Evolutionary conservation across 2,888 invertebrate species (phyloP).

Genomic region (Tachystola acroxantha): DNA sequence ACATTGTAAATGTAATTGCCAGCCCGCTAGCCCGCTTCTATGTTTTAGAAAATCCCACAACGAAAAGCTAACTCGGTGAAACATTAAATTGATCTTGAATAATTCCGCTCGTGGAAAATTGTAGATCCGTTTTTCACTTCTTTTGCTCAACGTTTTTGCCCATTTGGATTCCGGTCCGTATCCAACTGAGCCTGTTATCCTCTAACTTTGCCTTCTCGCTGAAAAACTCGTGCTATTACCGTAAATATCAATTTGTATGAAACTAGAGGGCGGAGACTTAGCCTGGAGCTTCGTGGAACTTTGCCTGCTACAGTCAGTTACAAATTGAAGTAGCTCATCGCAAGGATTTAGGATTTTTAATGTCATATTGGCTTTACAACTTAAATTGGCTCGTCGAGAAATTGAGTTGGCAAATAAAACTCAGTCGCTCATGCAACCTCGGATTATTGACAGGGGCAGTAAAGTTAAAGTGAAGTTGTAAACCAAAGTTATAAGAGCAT

Average conservation of each 20-base stretch:
- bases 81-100: conserved; percentile 61
- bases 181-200: conserved; percentile 68
- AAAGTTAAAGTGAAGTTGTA: background rate
- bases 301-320: conserved; percentile 52
- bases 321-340: conserved; percentile 63
- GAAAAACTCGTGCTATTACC: conserved; percentile 74
- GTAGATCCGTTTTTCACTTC: conserved; percentile 60
- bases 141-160: conserved; percentile 58
- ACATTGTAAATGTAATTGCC: conserved; percentile 21
- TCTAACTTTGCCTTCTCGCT: conserved; percentile 62
- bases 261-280: conserved; percentile 63
- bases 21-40: conserved; percentile 9
- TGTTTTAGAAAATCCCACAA: conserved; percentile 18
- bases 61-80: conserved; percentile 41
- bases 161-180: conserved; percentile 61
- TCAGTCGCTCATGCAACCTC: background rate
- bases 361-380: background rate
- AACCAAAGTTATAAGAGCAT: background rate
- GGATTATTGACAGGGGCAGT: background rate
- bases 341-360: conserved; percentile 56
- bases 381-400: conserved; percentile 4
- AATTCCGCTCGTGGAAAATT: conserved; percentile 50
- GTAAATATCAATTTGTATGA: conserved; percentile 78
- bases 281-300: conserved; percentile 43
- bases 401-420: background rate